Evolutionary conservation across 2,113 vertebrate genomes (phyloP).

Genomic region (Anhinga anhinga): DNA sequence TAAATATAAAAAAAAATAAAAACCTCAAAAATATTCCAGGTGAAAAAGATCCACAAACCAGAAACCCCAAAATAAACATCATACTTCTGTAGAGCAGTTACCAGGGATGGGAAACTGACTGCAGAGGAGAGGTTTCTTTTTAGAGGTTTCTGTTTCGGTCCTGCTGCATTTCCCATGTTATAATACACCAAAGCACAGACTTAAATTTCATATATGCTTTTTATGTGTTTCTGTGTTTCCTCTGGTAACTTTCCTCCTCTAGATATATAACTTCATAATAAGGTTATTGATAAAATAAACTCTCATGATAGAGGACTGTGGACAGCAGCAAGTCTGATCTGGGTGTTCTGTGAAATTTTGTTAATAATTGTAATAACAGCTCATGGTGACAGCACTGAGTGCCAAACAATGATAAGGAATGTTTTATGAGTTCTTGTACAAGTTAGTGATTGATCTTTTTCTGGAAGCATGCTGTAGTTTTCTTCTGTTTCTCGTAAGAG

Average conservation of each 20-base stretch:
- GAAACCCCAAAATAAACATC: neutral
- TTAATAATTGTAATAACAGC: neutral
- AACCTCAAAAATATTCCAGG: neutral
- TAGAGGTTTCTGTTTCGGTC: neutral
- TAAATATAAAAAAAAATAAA: neutral
- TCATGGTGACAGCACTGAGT: neutral
- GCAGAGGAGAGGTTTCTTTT: neutral
- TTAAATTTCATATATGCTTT: neutral
- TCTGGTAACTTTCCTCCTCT: neutral
- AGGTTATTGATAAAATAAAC: neutral
- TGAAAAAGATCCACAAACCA: neutral
- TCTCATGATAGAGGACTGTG: neutral
- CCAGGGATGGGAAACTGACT: neutral
- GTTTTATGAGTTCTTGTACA: accelerated
- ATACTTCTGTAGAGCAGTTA: accelerated
- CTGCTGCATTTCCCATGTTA: neutral
- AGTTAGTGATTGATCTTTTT: neutral
- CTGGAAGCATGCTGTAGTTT: neutral
- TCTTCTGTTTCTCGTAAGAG: neutral
- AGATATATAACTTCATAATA: neutral
- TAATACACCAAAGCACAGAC: neutral
- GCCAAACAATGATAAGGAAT: neutral
- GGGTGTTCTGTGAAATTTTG: neutral
- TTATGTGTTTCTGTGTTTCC: neutral
- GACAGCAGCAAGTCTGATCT: neutral